Evolutionary conservation across 2,113 vertebrate species (phyloP).

Genomic region (Capricornis sumatraensis): DNA sequence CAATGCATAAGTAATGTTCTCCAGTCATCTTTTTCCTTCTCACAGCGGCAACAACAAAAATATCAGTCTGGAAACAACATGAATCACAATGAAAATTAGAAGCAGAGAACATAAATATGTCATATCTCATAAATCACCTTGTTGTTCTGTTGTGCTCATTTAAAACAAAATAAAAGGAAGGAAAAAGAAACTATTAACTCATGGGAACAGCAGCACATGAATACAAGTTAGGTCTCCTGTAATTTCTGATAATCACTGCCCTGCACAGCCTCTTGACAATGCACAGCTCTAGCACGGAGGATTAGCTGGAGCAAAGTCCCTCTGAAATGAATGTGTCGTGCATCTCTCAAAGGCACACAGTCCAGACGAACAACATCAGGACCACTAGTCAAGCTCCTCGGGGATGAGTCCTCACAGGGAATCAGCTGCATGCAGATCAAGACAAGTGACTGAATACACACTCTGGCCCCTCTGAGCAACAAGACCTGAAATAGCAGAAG

Average conservation of each 20-base stretch:
- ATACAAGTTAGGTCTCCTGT: slow-evolving; percentile 55
- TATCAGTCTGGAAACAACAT: slow-evolving; percentile 69
- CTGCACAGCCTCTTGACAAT: slow-evolving; percentile 28
- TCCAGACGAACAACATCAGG: slow-evolving; percentile 34
- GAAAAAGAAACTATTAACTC: slow-evolving; percentile 28
- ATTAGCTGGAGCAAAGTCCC: slow-evolving; percentile 23
- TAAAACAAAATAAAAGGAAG: background rate
- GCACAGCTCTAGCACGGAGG: background rate
- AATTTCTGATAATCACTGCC: slow-evolving; percentile 61
- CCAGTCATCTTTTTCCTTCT: slow-evolving; percentile 64
- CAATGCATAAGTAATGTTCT: slow-evolving; percentile 71
- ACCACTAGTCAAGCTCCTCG: background rate
- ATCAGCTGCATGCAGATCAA: background rate
- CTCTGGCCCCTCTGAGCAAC: background rate
- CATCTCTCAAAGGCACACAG: background rate
- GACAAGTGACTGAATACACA: background rate
- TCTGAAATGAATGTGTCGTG: background rate
- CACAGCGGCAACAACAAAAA: slow-evolving; percentile 65
- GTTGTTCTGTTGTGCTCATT: slow-evolving; percentile 57
- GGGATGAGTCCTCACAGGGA: background rate
- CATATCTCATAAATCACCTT: slow-evolving; percentile 65
- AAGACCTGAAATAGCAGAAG: background rate
- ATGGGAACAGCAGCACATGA: slow-evolving; percentile 30
- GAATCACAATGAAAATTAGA: slow-evolving; percentile 71
- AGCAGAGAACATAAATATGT: slow-evolving; percentile 63